Evolutionary conservation across 2,797 vertebrate species (phyloP).

Genomic region (Apogon talboti): DNA sequence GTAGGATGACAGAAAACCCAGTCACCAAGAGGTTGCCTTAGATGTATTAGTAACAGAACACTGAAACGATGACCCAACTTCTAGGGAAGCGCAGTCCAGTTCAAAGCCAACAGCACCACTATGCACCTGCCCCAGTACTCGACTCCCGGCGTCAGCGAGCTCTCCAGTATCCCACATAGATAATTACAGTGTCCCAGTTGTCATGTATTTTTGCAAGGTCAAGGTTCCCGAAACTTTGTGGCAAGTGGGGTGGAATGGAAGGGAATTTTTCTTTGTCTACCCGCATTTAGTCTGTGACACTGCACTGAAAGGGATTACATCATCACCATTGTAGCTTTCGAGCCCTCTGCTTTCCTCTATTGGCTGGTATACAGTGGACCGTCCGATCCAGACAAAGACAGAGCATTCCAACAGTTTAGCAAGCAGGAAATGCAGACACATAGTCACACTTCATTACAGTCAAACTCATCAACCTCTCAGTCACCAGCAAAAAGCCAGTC

Average conservation of each 20-base stretch:
- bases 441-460: constrained; percentile 72
- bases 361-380: constrained; percentile 54
- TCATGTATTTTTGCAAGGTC: constrained; percentile 58
- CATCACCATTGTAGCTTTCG: constrained; percentile 75
- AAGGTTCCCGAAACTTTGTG: constrained; percentile 60
- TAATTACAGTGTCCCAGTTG: constrained; percentile 60
- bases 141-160: constrained; percentile 11
- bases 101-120: constrained; percentile 17
- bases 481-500: constrained; percentile 37
- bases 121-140: constrained; percentile 51
- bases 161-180: constrained; percentile 17
- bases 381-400: constrained; percentile 72
- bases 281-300: constrained; percentile 69
- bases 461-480: constrained; percentile 66
- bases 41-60: constrained; percentile 20
- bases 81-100: constrained; percentile 11
- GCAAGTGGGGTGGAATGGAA: constrained; percentile 55
- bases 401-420: constrained; percentile 78
- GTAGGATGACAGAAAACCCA: constrained; percentile 41
- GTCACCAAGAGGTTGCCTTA: constrained; percentile 39
- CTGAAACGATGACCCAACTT: constrained; percentile 1
- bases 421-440: constrained; percentile 71
- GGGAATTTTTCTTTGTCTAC: constrained; percentile 71
- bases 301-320: constrained; percentile 80
- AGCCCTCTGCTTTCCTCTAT: constrained; percentile 67